Percentiles rank a stretch among this genome's conserved stretches.
Conservation (phyloP, 2,888 invertebrate genomes). For the Drosophila maculinotata region DNA sequence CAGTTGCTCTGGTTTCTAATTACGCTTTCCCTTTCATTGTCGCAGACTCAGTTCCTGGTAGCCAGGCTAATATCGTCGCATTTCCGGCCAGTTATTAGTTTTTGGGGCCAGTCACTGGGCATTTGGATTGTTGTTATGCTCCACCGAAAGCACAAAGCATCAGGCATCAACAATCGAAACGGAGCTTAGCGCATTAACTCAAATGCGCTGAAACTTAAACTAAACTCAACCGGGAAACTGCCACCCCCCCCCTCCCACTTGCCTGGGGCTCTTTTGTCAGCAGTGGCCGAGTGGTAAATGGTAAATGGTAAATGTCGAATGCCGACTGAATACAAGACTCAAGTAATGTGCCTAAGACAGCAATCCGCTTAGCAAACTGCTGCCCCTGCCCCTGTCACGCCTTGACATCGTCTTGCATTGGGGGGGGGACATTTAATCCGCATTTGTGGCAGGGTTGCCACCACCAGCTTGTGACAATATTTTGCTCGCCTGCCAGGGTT, state of each 20-base stretch:
- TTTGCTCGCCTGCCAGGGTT: constrained; percentile 24
- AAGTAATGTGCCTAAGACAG: constrained; percentile 37
- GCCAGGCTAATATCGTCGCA: too few species aligned
- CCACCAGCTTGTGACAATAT: constrained; percentile 29
- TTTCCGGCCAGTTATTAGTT: constrained; percentile 19
- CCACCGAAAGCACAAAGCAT: constrained; percentile 2
- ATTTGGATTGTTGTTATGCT: background rate
- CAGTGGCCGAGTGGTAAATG: constrained; percentile 15
- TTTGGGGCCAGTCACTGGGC: background rate
- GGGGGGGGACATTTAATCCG: constrained; percentile 36
- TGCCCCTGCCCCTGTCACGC: background rate
- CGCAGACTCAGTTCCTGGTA: too few species aligned
- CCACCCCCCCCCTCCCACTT: background rate
- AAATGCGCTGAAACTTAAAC: constrained; percentile 40
- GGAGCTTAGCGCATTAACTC: constrained; percentile 46
- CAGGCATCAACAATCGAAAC: constrained; percentile 49
- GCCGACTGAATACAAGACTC: constrained; percentile 33
- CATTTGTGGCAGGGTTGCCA: constrained; percentile 45
- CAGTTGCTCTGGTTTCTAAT: background rate
- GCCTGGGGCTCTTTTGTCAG: constrained; percentile 2
- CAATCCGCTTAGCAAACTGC: constrained; percentile 45
- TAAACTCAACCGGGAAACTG: too few species aligned
- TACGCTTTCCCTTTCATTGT: background rate
- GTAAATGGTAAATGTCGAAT: constrained; percentile 30
- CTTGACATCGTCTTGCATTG: background rate